Conservation (phyloP, 2,113 vertebrate genomes). For the Odobenus rosmarus region DNA sequence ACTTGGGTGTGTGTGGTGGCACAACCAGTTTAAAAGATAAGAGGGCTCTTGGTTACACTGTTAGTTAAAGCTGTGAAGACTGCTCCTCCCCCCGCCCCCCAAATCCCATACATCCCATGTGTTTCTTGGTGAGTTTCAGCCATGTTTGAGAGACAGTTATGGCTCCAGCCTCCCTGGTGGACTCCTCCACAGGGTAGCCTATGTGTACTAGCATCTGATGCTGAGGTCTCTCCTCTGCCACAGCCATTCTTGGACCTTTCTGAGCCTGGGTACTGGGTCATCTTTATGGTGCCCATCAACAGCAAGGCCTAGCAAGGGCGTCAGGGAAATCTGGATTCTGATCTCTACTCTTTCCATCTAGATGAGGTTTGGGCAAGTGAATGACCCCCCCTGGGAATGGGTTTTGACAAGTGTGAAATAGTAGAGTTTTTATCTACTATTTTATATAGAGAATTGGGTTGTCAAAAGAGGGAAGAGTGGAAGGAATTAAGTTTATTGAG, state of each 20-base stretch:
- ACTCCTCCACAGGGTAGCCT: not conserved
- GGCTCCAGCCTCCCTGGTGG: not conserved
- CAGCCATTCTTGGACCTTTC: not conserved
- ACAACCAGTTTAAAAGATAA: not conserved
- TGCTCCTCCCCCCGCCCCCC: accelerated
- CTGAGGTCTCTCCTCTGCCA: not conserved
- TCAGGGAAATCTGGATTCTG: not conserved
- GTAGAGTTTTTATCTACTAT: not conserved
- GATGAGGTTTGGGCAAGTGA: not conserved
- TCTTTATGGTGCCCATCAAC: not conserved
- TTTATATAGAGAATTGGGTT: not conserved
- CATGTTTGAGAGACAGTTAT: not conserved
- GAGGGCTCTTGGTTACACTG: not conserved
- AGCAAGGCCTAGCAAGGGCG: not conserved
- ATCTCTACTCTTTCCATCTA: not conserved
- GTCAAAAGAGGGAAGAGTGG: not conserved
- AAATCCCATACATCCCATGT: not conserved
- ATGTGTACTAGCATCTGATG: not conserved
- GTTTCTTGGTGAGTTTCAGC: conserved; percentile 27
- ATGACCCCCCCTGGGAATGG: not conserved
- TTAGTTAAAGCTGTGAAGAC: not conserved
- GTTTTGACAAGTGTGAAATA: not conserved
- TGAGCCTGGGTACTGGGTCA: not conserved
- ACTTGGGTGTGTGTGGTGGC: not conserved
- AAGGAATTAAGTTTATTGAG: not conserved